These are phyloP conservation scores for Apis cerana DNA, from an alignment of 1,140 invertebrate species.

Conservation along the genomic window DNA sequence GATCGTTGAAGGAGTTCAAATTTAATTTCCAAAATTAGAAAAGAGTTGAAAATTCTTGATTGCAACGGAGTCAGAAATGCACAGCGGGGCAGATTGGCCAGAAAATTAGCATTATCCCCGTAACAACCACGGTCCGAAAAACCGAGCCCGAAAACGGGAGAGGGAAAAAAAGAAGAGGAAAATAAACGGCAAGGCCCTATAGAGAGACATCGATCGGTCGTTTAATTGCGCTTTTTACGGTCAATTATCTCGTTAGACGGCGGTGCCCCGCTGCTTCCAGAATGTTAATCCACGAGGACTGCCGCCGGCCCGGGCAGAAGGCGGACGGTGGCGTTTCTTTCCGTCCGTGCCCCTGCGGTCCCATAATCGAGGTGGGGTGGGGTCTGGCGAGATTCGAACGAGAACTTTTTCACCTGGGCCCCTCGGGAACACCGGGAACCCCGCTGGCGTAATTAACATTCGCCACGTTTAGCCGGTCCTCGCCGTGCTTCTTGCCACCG, in stretches of 20 bases:
- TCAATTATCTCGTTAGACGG: constrained; percentile 52
- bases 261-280: constrained; percentile 40
- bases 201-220: constrained; percentile 5
- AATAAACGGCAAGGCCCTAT: neutral
- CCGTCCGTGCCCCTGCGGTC: constrained; percentile 1
- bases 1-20: too few species aligned
- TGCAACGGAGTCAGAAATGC: neutral
- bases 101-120: constrained; percentile 31
- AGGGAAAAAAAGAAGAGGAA: neutral
- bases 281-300: constrained; percentile 42
- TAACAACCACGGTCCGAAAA: neutral
- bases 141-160: too few species aligned
- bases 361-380: constrained; percentile 34
- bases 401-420: constrained; percentile 67
- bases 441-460: constrained; percentile 77
- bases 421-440: constrained; percentile 50
- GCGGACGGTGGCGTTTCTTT: constrained; percentile 36
- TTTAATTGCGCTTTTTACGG: constrained; percentile 49
- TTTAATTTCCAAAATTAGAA: too few species aligned
- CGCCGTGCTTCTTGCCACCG: constrained; percentile 62
- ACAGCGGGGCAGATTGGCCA: neutral
- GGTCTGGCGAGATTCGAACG: constrained; percentile 59
- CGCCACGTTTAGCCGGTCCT: constrained; percentile 71
- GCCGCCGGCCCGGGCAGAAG: neutral
- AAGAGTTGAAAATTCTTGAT: too few species aligned